A percentile compares a stretch with the other conserved stretches of the same genome.
Evolutionary conservation across 53 echinoderm and acorn worm species (phyloP).

Genomic region (Mesocentrotus franciscanus): DNA sequence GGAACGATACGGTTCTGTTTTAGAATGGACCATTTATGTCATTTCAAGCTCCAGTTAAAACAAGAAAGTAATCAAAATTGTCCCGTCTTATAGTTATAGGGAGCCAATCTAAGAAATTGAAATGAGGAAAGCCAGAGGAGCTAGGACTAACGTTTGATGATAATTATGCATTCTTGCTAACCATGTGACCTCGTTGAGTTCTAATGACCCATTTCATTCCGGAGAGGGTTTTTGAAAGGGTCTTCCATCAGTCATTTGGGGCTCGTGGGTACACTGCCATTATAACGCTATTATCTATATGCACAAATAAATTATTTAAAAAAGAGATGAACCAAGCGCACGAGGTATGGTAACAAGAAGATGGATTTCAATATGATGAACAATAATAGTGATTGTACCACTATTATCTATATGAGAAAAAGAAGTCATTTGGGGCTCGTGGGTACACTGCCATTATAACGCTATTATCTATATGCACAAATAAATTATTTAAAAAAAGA

Average conservation of each 20-base stretch:
- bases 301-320: too few species aligned
- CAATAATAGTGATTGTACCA: too few species aligned
- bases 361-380: too few species aligned
- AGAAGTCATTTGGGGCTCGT: too few species aligned
- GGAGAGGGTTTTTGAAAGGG: background rate
- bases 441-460: too few species aligned
- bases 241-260: background rate
- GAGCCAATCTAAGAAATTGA: background rate
- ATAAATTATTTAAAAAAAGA: too few species aligned
- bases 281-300: too few species aligned
- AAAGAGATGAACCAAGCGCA: too few species aligned
- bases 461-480: too few species aligned
- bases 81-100: background rate
- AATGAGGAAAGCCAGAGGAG: background rate
- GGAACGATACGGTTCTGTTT: background rate
- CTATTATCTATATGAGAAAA: too few species aligned
- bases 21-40: background rate
- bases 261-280: background rate
- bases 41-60: slow-evolving; percentile 19
- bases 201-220: slow-evolving; percentile 7
- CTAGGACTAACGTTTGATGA: background rate
- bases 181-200: background rate
- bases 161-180: background rate
- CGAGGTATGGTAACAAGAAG: too few species aligned
- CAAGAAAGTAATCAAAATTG: background rate